phyloP scores from a whole-genome alignment of 53 echinoderm and acorn worm species.

The Crossaster papposus region DNA sequence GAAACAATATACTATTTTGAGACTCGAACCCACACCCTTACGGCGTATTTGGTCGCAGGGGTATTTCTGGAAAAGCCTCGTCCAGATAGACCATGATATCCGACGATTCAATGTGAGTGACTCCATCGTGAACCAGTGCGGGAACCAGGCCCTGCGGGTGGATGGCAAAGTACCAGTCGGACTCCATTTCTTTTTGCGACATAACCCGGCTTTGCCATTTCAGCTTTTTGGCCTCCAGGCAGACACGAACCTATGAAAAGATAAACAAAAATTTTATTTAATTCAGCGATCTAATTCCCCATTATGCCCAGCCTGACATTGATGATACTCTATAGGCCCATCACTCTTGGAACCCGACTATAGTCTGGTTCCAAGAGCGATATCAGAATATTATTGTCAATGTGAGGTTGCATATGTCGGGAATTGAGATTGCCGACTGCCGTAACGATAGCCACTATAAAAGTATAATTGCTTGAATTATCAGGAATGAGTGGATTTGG shows the following conservation, averaged over 20 bases:
- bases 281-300: no score
- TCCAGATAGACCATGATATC: slow-evolving; percentile 52
- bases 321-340: no score
- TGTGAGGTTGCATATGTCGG: no score
- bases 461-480: no score
- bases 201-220: neutral
- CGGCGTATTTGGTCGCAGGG: neutral
- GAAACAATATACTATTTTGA: neutral
- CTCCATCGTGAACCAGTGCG: slow-evolving; percentile 47
- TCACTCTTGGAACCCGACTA: no score
- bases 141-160: slow-evolving; percentile 44
- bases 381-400: no score
- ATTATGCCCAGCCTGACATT: no score
- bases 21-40: neutral
- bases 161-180: slow-evolving; percentile 31
- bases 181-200: neutral
- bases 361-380: no score
- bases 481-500: no score
- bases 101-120: slow-evolving; percentile 44
- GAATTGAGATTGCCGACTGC: no score
- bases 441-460: no score
- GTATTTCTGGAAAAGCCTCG: slow-evolving; percentile 24
- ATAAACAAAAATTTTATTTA: neutral
- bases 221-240: slow-evolving; percentile 4
- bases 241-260: neutral